Conservation (phyloP, 2,888 invertebrate species). For the Philhelius pedissequus region DNA sequence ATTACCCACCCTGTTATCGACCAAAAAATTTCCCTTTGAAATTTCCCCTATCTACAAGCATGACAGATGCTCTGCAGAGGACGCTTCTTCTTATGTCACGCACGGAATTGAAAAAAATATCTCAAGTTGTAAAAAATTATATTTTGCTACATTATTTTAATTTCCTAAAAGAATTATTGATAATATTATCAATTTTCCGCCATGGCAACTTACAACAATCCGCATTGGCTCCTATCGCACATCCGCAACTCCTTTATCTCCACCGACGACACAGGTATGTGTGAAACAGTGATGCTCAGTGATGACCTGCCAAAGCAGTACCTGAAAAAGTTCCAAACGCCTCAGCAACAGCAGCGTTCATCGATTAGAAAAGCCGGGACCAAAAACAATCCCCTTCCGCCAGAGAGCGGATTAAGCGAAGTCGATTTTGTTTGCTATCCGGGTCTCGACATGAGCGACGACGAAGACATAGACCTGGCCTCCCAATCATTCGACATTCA, state of each 20-base stretch:
- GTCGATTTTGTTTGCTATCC: slow-evolving; percentile 84
- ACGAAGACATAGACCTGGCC: slow-evolving; percentile 84
- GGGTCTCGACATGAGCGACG: slow-evolving; percentile 88
- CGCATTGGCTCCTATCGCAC: slow-evolving; percentile 94
- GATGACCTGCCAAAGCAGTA: slow-evolving; percentile 87
- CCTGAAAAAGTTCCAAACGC: slow-evolving; percentile 79
- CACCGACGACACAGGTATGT: slow-evolving; percentile 96
- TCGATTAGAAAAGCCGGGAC: slow-evolving; percentile 32
- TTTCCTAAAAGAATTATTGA: not conserved
- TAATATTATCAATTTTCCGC: not conserved
- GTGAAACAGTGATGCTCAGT: slow-evolving; percentile 93
- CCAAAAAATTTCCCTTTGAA: no score
- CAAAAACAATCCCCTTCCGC: slow-evolving; percentile 69
- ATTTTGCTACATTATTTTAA: not conserved
- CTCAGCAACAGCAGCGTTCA: slow-evolving; percentile 53
- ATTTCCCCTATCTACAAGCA: no score
- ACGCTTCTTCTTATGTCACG: slow-evolving; percentile 63
- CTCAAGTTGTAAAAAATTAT: slow-evolving; percentile 11
- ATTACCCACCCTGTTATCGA: no score
- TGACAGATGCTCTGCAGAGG: no score
- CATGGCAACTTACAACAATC: slow-evolving; percentile 97
- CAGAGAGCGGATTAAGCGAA: slow-evolving; percentile 74
- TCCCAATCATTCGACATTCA: slow-evolving; percentile 90
- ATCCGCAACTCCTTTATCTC: slow-evolving; percentile 96
- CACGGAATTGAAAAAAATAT: slow-evolving; percentile 6